Evolutionary conservation across 2,113 vertebrate species (phyloP), one percentile per base, ranked within the genome.

Genomic region (Actenoides hombroni): DNA sequence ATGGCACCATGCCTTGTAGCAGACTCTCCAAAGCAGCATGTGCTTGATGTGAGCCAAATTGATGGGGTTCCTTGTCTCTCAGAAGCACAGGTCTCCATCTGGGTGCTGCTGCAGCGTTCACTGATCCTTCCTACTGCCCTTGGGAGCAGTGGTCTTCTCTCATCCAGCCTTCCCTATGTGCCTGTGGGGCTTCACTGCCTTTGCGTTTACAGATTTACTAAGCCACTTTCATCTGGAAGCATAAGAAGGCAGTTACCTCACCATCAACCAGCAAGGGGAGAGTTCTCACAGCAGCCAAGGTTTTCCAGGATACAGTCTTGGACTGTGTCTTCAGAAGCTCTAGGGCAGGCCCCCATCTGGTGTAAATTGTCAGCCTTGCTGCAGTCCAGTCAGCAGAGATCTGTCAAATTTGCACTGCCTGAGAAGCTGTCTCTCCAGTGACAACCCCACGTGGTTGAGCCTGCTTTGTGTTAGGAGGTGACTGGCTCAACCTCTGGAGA

Each of bases 221-320:
- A 16, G 20, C 19, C 3, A 2, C 39, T n/a, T 40, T 31, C 54
- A 23, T 40, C 3, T 0, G 0, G 31, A 15, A 35, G 40, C 0
- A 0, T 1, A 39, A 69, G 46, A 67, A 68, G 42, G 40, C 53
- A 26, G 19, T 15, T 28, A 33, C 26, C 35, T 82, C 70, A 13
- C 19, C 0, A 3, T 9, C 59, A 86, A 26, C 35, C 49, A 16
- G 56, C n/a, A 33, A 48, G 20, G 31, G 63, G 13, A 83, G 31
- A 70, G 18, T 24, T 83, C 54, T 86, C 71, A 6, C 60, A 23
- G 83, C 83, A 68, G 85, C 19, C 0, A 8, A 14, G 23, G 31
- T 42, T 93, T 94, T 56, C 79, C 79, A 70, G 75, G 54, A 24
- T 17, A 5, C 0, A 12, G 15, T 75, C 64, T 49, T 59, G 37